Evolutionary conservation across 2,888 invertebrate genomes (phyloP).

Genomic region (Trachelus troglodyta): DNA sequence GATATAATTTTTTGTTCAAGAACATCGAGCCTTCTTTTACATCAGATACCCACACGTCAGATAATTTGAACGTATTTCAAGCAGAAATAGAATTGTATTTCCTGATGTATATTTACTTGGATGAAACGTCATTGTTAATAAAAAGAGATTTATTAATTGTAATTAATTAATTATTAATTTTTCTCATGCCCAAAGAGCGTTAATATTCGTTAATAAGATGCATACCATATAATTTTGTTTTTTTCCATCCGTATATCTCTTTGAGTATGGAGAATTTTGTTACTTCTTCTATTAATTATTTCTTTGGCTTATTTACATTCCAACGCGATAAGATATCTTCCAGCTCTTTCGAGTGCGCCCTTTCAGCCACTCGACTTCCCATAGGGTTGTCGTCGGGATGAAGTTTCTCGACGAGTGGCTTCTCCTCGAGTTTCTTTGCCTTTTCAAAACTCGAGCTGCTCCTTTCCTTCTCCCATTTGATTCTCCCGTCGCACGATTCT

Average conservation of each 20-base stretch:
- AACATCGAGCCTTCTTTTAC: background rate
- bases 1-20: background rate
- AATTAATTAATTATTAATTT: background rate
- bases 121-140: background rate
- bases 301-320: slow-evolving; percentile 33
- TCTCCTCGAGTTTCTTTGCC: background rate
- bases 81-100: background rate
- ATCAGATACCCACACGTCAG: background rate
- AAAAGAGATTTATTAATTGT: background rate
- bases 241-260: background rate
- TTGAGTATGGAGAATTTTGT: background rate
- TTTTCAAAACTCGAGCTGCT: background rate
- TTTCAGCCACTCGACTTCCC: slow-evolving; percentile 21
- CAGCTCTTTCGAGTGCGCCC: slow-evolving; percentile 27
- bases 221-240: background rate
- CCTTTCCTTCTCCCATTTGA: background rate
- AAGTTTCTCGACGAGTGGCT: slow-evolving; percentile 25
- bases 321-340: slow-evolving; percentile 36
- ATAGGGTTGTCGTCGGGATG: slow-evolving; percentile 24
- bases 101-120: background rate
- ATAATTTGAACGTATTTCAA: background rate
- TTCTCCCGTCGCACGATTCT: background rate
- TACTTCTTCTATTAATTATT: background rate
- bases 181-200: background rate
- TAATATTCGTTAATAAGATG: background rate